Evolutionary conservation across 2,888 invertebrate genomes (phyloP), one percentile per base, ranked within the genome.

Genomic region (Meghimatium bilineatum): DNA sequence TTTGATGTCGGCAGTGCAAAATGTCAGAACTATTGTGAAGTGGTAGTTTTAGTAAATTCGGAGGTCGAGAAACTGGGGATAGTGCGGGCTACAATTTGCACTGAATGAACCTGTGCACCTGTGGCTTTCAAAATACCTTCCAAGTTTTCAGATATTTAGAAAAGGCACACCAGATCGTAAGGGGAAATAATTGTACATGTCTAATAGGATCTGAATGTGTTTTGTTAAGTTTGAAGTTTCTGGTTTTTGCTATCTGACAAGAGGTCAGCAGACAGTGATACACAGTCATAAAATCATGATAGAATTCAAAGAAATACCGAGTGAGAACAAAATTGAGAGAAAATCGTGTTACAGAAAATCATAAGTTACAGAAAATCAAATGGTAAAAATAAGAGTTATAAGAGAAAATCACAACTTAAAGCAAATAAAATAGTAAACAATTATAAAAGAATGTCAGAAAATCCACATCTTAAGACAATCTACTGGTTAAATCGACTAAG

Each of bases 61-160:
- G n/a, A n/a, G n/a, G 66, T n/a, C 10, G 29, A 56, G 56, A 2
- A 26, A 29, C 29, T 63, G 63, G 63, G 34, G 36, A 20, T 10
- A 17, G 69, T 29, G 34, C 1, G 69, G 20, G 69, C 1, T 8
- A 20, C 8, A 26, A 44, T 10, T 10, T 56, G 71, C 44, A 72
- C 71, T n/a, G n/a, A 44, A 29, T 72, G 44, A 72, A 69, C 71
- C n/a, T 29, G 20, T 44, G n/a, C 71, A 72, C 71, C 71, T 72
- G 71, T 72, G 56, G 26, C 26, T 44, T 72, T 72, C 38, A 72
- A 72, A 72, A 38, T 72, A 72, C 71, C 38, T 72, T 44, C n/a
- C 1, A 10, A 23, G 1, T n/a, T 38, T 72, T 26, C 5, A 72
- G 71, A 44, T 34, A 63, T 63, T 63, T 29, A 8, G n/a, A 69